Conservation (phyloP, 2,888 invertebrate genomes). For the Pristionchus exspectatus region DNA sequence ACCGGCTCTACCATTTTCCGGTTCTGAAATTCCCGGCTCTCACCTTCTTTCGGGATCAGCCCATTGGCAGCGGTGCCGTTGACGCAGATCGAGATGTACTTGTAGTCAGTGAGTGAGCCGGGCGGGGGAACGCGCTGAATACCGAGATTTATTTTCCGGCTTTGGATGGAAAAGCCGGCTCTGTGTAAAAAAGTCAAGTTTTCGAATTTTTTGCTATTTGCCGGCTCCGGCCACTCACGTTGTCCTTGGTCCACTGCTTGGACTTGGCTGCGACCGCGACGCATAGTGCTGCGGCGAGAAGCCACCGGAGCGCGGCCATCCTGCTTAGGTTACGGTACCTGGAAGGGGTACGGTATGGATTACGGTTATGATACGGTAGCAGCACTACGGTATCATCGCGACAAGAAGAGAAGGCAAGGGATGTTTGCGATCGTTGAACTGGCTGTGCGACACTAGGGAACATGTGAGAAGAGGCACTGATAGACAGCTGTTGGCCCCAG, state of each 20-base stretch:
- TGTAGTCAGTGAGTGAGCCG: conserved; percentile 58
- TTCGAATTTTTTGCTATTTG: not conserved
- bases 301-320: conserved; percentile 40
- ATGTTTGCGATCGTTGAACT: too few relatives aligned
- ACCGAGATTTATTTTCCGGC: not conserved
- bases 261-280: not conserved
- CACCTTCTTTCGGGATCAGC: conserved; percentile 52
- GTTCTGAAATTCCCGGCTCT: not conserved
- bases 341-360: not conserved
- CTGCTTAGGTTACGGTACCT: not conserved
- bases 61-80: conserved; percentile 64
- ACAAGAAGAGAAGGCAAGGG: too few relatives aligned
- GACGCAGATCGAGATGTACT: conserved; percentile 67
- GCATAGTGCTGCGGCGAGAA: conserved; percentile 23
- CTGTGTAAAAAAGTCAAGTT: not conserved
- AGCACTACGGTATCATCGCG: not conserved
- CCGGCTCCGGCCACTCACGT: not conserved
- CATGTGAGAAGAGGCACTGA: too few relatives aligned
- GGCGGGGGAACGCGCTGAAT: conserved; percentile 5
- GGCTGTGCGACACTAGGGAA: too few relatives aligned
- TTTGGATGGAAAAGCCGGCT: not conserved
- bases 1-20: not conserved
- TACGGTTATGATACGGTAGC: not conserved
- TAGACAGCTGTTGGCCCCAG: too few relatives aligned
- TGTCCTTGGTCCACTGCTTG: conserved; percentile 38